phyloP scores from a whole-genome alignment of 1,140 invertebrate species.

The Procambarus virginalis region DNA sequence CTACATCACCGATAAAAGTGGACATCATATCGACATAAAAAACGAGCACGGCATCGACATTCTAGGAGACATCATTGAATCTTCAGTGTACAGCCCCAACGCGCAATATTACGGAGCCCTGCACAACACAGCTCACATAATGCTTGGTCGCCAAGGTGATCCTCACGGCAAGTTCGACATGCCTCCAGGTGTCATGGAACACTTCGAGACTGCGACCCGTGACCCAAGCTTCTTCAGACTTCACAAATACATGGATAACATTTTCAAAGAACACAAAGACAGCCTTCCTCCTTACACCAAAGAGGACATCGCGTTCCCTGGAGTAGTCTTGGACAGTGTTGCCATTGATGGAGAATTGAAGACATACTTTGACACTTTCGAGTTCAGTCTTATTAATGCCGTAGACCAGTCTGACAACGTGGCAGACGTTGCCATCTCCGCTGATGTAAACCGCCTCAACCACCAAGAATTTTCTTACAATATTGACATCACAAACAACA shows the following conservation, averaged over 20 bases:
- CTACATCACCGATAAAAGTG: background rate
- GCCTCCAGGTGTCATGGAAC: constrained; percentile 35
- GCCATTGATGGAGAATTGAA: background rate
- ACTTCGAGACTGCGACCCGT: constrained; percentile 30
- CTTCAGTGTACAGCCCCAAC: constrained; percentile 12
- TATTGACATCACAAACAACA: background rate
- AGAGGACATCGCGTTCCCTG: background rate
- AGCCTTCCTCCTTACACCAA: background rate
- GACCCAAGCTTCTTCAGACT: constrained; percentile 24
- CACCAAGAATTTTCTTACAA: background rate
- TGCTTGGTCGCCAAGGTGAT: constrained; percentile 5
- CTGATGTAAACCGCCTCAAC: background rate
- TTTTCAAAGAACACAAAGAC: constrained; percentile 28
- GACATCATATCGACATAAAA: background rate
- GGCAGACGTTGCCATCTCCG: background rate
- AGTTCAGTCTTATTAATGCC: constrained; percentile 16
- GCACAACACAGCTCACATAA: constrained; percentile 6
- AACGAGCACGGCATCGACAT: constrained; percentile 5
- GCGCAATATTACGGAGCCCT: background rate
- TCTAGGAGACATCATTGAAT: constrained; percentile 15
- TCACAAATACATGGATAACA: constrained; percentile 41
- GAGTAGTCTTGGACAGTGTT: background rate
- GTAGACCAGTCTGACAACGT: background rate
- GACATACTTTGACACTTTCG: constrained; percentile 31
- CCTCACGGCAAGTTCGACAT: constrained; percentile 23